Base-by-base conservation (phyloP, 37 sponge, comb jelly and placozoan genomes). In the Corticium candelabrum region DNA sequence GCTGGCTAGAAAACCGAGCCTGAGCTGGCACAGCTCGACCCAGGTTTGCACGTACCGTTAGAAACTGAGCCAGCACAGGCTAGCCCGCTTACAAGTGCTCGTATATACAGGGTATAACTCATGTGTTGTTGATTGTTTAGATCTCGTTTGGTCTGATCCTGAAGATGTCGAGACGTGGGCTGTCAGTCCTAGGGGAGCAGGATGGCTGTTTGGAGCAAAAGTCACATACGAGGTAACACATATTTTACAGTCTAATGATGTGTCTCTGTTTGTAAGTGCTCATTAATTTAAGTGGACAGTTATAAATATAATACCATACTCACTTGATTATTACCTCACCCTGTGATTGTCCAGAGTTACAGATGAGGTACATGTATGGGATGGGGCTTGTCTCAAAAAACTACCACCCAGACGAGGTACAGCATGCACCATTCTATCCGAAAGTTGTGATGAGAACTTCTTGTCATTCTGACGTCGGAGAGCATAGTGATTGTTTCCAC, bases 81-180 rank as follows among this genome's bases (percentile, higher is more conserved):
- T n/a, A n/a, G n/a, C n/a, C n/a, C n/a, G n/a, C n/a, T n/a, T n/a
- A n/a, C n/a, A n/a, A n/a, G n/a, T n/a, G n/a, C n/a, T n/a, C n/a
- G n/a, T n/a, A n/a, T n/a, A n/a, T n/a, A n/a, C n/a, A n/a, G n/a
- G n/a, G n/a, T n/a, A n/a, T 21, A 27, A 50, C 62, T 50, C 62
- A 50, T 50, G 11, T 21, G 11, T 21, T 50, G 62, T 27, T 50
- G 11, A 27, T 50, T 11, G 31, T 77, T 1, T 69, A 92, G 92
- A 98, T 40, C 69, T 98, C 78, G 99, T 98, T 35, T 98, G 99
- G 99, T 98, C 99, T 43, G 99, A 98, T 78, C 99, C 99, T 3
- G 99, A 98, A 79, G 99, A 99, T 68, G 91, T 99, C 35, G 93
- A 94, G 62, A 95, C 86, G 0, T 99, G 99, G 99, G 93, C 96